Evolutionary conservation across 2,888 invertebrate genomes (phyloP).

Genomic region (Ephialtes manifestator): DNA sequence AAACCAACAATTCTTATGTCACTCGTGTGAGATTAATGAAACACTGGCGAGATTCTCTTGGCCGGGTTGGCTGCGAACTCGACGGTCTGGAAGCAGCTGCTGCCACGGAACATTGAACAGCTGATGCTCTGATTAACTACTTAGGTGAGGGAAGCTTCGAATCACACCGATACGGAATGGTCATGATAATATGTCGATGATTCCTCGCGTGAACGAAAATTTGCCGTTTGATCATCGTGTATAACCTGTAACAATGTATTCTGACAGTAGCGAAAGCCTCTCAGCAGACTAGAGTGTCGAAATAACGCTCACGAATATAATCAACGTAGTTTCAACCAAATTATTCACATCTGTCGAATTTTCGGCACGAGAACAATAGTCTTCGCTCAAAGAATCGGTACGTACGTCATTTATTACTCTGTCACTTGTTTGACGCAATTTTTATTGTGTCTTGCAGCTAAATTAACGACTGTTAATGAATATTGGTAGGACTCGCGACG

Average conservation of each 20-base stretch:
- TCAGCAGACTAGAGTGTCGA: neutral
- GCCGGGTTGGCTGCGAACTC: neutral
- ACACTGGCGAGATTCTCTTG: neutral
- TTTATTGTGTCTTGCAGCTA: neutral
- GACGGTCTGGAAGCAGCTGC: neutral
- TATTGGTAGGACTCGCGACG: too few relatives aligned
- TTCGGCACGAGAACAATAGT: neutral
- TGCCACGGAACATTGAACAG: conserved; percentile 7
- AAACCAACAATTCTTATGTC: conserved; percentile 30
- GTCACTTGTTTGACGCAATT: neutral
- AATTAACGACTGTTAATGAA: too few relatives aligned
- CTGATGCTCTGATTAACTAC: neutral
- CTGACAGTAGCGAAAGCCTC: neutral
- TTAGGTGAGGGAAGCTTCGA: conserved; percentile 15
- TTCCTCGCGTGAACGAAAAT: neutral
- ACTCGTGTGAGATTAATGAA: neutral
- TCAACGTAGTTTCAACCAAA: neutral
- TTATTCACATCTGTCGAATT: neutral
- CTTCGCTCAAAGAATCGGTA: conserved; percentile 4
- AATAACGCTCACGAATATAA: conserved; percentile 2
- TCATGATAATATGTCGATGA: neutral
- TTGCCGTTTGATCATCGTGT: neutral
- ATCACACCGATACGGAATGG: neutral
- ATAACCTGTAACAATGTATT: conserved; percentile 1
- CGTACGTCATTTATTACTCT: conserved; percentile 15